Percentiles rank a stretch among this genome's conserved stretches.
These are phyloP conservation scores for Solea solea DNA, from an alignment of 2,113 vertebrate species.

Conservation along the genomic window DNA sequence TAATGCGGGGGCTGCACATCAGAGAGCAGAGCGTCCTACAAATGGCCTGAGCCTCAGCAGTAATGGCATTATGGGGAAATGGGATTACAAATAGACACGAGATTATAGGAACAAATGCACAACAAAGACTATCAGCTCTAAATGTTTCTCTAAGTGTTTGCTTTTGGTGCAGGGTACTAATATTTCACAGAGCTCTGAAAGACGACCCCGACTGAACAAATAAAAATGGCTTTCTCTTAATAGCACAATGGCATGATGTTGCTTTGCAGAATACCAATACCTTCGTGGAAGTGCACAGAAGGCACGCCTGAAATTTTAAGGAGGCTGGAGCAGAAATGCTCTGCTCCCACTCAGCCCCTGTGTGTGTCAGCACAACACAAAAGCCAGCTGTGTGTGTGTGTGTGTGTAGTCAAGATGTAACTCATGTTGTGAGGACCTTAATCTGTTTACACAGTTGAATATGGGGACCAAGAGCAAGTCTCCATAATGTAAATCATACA, in stretches of 20 bases:
- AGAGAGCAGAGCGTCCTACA: constrained; percentile 56
- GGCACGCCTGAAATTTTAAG: constrained; percentile 65
- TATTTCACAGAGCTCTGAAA: constrained; percentile 56
- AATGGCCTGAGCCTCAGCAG: constrained; percentile 62
- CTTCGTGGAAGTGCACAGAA: constrained; percentile 42
- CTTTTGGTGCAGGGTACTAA: constrained; percentile 33
- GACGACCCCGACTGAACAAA: constrained; percentile 58
- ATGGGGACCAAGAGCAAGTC: neutral
- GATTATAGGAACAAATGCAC: constrained; percentile 61
- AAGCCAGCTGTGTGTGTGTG: constrained; percentile 43
- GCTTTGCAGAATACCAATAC: constrained; percentile 64
- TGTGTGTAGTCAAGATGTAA: neutral
- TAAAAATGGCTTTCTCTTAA: constrained; percentile 69
- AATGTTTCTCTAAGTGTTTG: constrained; percentile 62
- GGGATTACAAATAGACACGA: constrained; percentile 60
- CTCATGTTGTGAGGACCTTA: neutral
- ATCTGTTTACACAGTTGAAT: neutral
- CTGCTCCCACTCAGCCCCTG: constrained; percentile 48
- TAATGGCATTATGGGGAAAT: constrained; percentile 60
- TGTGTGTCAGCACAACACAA: constrained; percentile 74
- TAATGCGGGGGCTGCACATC: constrained; percentile 63
- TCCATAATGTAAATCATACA: neutral
- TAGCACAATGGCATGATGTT: constrained; percentile 70
- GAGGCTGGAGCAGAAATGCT: constrained; percentile 47
- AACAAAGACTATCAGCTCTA: constrained; percentile 62